Percentiles rank a stretch among this genome's conserved stretches.
phyloP scores from a whole-genome alignment of 2,113 vertebrate species.

The Dasypus novemcinctus region DNA sequence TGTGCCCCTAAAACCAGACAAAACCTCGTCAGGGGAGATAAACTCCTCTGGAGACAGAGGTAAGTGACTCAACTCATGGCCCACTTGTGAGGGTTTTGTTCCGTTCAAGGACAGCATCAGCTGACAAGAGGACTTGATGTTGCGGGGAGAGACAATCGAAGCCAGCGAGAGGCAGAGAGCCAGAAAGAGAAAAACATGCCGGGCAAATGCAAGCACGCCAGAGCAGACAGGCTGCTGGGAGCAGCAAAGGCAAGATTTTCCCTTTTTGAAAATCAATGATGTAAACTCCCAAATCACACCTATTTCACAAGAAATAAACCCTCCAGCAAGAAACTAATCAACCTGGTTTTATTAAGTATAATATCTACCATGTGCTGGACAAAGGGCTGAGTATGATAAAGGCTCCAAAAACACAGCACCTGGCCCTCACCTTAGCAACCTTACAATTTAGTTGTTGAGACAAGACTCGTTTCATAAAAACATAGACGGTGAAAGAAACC shows the following conservation, averaged over 20 bases:
- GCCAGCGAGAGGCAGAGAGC: rapidly evolving
- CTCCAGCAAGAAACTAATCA: neutral
- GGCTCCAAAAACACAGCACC: neutral
- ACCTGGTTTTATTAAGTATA: neutral
- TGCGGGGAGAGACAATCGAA: neutral
- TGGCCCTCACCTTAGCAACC: neutral
- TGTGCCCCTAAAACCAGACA: constrained; percentile 78
- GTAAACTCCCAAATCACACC: neutral
- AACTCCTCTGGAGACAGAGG: constrained; percentile 80
- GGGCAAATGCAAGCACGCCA: neutral
- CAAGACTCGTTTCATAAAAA: neutral
- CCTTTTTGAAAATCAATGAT: neutral
- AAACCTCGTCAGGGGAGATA: constrained; percentile 84
- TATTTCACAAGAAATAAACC: constrained; percentile 5
- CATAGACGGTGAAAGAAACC: neutral
- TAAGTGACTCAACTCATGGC: constrained; percentile 71
- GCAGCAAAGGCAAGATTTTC: neutral
- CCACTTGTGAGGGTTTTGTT: constrained; percentile 76
- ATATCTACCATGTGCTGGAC: neutral
- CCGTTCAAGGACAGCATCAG: constrained; percentile 81
- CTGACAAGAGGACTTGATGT: constrained; percentile 54
- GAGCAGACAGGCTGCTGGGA: neutral
- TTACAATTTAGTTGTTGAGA: neutral
- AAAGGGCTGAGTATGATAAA: neutral
- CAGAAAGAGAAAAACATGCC: neutral